Evolutionary conservation across 1,140 invertebrate species (phyloP).

Genomic region (Holotrichia oblita): DNA sequence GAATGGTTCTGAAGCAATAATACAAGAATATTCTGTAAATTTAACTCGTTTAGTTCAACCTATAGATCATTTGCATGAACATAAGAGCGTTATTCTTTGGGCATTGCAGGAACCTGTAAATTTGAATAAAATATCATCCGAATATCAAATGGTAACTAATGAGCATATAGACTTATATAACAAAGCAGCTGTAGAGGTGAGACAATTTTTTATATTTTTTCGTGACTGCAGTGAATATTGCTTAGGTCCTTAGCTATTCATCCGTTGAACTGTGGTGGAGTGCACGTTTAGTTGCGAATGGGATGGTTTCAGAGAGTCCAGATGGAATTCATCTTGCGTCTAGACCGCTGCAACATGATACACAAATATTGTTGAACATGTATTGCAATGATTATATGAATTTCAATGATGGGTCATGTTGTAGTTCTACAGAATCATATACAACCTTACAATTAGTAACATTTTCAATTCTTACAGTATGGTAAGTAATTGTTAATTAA

Average conservation of each 20-base stretch:
- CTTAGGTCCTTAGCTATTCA: constrained; percentile 75
- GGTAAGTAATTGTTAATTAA: no score
- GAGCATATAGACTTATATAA: constrained; percentile 86
- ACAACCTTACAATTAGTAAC: no score
- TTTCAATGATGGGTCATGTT: constrained; percentile 96
- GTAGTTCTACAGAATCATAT: no score
- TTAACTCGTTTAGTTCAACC: constrained; percentile 78
- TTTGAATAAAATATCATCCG: constrained; percentile 70
- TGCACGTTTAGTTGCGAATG: constrained; percentile 80
- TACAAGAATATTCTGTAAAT: constrained; percentile 80
- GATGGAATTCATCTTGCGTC: constrained; percentile 73
- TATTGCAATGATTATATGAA: constrained; percentile 99
- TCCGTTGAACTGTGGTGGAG: constrained; percentile 85
- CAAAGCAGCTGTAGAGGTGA: constrained; percentile 78
- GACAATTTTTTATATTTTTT: constrained; percentile 38
- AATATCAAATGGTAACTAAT: constrained; percentile 78
- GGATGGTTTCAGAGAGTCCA: constrained; percentile 73
- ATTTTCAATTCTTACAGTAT: no score
- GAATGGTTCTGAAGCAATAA: constrained; percentile 78
- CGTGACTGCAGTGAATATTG: constrained; percentile 37
- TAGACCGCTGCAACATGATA: constrained; percentile 72
- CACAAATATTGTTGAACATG: constrained; percentile 94
- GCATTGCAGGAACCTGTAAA: constrained; percentile 88
- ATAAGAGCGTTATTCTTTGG: constrained; percentile 83
- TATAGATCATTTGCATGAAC: constrained; percentile 73